phyloP scores from a whole-genome alignment of 2,797 vertebrate genomes.

The Xenopus petersii region DNA sequence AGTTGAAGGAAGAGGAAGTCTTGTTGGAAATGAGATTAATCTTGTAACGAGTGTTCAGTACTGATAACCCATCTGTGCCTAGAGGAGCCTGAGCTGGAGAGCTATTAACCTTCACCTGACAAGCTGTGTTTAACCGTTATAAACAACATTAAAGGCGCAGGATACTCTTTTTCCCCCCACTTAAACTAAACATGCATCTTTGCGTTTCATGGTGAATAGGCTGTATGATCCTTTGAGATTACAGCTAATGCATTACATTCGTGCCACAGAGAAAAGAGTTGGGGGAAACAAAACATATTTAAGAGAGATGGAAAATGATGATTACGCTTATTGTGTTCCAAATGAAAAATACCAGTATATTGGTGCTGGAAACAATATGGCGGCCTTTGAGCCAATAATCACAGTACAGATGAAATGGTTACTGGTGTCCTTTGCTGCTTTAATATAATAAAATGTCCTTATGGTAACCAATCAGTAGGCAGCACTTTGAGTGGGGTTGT shows the following conservation, averaged over 20 bases:
- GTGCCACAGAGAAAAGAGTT: not conserved
- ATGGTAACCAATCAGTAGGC: too few species aligned
- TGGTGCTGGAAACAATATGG: too few species aligned
- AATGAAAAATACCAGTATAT: too few species aligned
- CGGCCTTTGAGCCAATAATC: too few species aligned
- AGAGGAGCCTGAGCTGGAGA: conserved; percentile 71
- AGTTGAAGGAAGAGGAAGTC: conserved; percentile 83
- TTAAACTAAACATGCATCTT: conserved; percentile 67
- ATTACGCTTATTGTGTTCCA: not conserved
- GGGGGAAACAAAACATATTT: not conserved
- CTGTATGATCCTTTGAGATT: conserved; percentile 35
- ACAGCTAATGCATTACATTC: conserved; percentile 6
- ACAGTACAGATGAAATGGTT: too few species aligned
- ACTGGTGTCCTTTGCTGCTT: too few species aligned
- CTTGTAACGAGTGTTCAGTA: conserved; percentile 77
- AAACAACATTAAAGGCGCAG: conserved; percentile 74
- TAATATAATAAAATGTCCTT: too few species aligned
- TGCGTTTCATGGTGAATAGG: conserved; percentile 55
- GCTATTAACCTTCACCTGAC: conserved; percentile 82
- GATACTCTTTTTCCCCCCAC: conserved; percentile 37
- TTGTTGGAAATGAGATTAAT: conserved; percentile 86
- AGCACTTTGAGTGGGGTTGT: too few species aligned
- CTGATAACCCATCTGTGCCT: conserved; percentile 82
- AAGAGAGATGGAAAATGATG: not conserved
- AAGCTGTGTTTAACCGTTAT: conserved; percentile 69